phyloP scores from a whole-genome alignment of 2,888 invertebrate species.

The Dinocampus coccinellae region DNA sequence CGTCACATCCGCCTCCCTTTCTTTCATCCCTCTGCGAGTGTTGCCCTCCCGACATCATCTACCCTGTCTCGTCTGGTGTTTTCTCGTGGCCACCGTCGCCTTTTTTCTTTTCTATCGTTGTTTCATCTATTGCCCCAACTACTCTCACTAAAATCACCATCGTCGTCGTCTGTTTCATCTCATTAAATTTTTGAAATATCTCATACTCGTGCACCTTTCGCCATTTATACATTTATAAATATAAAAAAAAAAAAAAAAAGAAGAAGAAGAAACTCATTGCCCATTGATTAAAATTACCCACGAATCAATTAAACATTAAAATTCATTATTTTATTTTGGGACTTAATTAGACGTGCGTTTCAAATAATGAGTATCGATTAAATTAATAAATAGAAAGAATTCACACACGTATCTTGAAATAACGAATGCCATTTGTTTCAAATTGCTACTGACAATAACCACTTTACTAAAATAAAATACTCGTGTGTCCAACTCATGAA shows the following conservation, averaged over 20 bases:
- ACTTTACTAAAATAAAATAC: conserved; percentile 34
- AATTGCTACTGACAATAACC: conserved; percentile 56
- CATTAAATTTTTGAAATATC: not conserved
- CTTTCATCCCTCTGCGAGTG: conserved; percentile 62
- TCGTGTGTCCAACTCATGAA: conserved; percentile 40
- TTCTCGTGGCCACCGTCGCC: conserved; percentile 26
- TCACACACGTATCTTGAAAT: conserved; percentile 11
- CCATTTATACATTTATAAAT: conserved; percentile 3
- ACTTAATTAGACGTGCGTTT: conserved; percentile 63
- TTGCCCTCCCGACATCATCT: conserved; percentile 31
- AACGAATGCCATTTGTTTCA: conserved; percentile 61
- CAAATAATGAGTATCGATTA: conserved; percentile 63
- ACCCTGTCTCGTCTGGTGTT: conserved; percentile 31
- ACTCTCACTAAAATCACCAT: conserved; percentile 15
- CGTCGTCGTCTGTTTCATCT: conserved; percentile 20
- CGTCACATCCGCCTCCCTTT: conserved; percentile 69
- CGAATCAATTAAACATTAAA: not conserved
- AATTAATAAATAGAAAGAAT: conserved; percentile 61
- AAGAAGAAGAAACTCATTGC: no score
- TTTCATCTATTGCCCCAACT: conserved; percentile 24
- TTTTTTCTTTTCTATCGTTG: conserved; percentile 29
- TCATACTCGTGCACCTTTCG: not conserved
- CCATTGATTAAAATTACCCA: not conserved
- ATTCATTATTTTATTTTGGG: conserved; percentile 54
- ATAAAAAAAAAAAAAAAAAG: no score